Conservation (phyloP, 2,888 invertebrate genomes). For the Abscondita cerata region DNA sequence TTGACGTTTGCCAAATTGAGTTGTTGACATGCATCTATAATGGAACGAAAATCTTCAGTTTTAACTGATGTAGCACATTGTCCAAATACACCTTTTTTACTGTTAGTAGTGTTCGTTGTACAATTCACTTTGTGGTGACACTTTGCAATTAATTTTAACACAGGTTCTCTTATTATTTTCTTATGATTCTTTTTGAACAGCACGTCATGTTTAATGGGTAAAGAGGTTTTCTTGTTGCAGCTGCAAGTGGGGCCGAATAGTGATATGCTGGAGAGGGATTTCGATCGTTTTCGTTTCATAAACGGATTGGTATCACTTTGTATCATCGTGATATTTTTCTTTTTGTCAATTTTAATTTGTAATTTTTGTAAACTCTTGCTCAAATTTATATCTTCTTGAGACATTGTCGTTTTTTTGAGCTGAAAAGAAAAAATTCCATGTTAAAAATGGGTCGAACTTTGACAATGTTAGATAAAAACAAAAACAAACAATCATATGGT, state of each 20-base stretch:
- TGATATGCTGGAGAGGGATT: conserved; percentile 56
- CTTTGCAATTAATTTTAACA: conserved; percentile 61
- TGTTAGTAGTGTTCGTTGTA: conserved; percentile 28
- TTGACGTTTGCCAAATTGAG: conserved; percentile 52
- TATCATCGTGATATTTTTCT: conserved; percentile 12
- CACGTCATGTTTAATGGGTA: conserved; percentile 48
- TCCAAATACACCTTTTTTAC: conserved; percentile 48
- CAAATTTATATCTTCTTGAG: conserved; percentile 55
- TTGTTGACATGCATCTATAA: conserved; percentile 56
- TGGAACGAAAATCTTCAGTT: conserved; percentile 55
- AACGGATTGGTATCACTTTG: conserved; percentile 49
- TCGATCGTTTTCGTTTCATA: conserved; percentile 53
- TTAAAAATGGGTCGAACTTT: conserved; percentile 18
- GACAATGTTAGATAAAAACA: neutral
- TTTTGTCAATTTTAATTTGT: conserved; percentile 48
- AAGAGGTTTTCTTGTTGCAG: conserved; percentile 47
- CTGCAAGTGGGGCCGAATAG: conserved; percentile 50
- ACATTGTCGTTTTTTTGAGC: conserved; percentile 43
- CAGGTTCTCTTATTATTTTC: conserved; percentile 65
- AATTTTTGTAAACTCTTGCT: conserved; percentile 53
- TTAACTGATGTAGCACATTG: conserved; percentile 44
- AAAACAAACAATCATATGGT: neutral
- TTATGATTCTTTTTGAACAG: conserved; percentile 57
- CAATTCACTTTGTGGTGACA: conserved; percentile 43
- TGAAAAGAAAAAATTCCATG: conserved; percentile 5